Conservation (phyloP, 2,113 vertebrate species). For the Steatornis caripensis region DNA sequence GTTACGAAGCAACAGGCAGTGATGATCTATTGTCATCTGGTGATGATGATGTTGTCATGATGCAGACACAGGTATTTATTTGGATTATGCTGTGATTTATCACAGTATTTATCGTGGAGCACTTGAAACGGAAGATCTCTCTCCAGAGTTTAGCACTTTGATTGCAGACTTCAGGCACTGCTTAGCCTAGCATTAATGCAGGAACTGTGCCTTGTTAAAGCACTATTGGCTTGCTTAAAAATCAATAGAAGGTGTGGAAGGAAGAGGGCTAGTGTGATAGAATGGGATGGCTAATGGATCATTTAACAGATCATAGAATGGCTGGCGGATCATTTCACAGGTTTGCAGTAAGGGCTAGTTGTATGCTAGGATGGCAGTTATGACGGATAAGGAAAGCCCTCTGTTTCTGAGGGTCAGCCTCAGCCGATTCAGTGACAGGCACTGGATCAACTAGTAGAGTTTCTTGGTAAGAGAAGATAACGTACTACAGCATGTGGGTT, state of each 20-base stretch:
- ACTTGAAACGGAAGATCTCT: background rate
- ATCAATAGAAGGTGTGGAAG: background rate
- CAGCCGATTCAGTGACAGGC: background rate
- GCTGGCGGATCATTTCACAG: background rate
- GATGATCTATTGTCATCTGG: background rate
- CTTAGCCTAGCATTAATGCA: background rate
- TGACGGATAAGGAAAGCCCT: accelerated
- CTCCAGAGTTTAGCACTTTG: background rate
- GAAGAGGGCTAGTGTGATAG: background rate
- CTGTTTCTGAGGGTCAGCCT: background rate
- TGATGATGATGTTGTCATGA: background rate
- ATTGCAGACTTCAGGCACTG: background rate
- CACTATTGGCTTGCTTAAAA: background rate
- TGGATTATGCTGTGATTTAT: background rate
- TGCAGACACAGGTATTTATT: background rate
- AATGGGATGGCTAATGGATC: background rate
- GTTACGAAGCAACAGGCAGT: background rate
- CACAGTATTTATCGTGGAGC: background rate
- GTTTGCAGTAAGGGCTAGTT: background rate
- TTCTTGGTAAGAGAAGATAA: background rate
- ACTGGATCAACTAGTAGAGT: background rate
- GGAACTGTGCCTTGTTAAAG: background rate
- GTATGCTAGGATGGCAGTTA: background rate
- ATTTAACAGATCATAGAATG: background rate
- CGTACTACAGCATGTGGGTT: accelerated